A percentile compares a stretch with the other conserved stretches of the same genome.
phyloP scores from a whole-genome alignment of 2,797 vertebrate genomes.

The Danio choprae region DNA sequence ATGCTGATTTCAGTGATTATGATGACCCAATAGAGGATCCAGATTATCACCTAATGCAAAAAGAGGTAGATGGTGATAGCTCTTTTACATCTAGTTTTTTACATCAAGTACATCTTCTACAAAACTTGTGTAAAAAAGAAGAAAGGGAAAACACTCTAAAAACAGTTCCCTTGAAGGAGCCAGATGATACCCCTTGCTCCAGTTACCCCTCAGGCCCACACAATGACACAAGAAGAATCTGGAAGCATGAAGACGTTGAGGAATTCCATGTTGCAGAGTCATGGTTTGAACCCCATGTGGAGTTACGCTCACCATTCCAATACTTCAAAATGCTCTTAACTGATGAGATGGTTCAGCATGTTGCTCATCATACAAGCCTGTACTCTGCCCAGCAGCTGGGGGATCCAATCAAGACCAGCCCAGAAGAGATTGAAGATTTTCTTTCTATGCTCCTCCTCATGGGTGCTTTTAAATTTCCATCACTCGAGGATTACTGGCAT shows the following conservation, averaged over 20 bases:
- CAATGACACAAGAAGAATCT: constrained; percentile 2
- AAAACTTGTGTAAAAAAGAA: constrained; percentile 32
- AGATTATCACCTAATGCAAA: neutral
- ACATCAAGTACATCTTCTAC: no score
- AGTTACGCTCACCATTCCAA: constrained; percentile 50
- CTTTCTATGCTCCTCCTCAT: constrained; percentile 45
- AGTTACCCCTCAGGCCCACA: neutral
- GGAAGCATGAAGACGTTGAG: constrained; percentile 52
- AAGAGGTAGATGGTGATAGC: neutral
- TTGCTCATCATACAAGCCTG: constrained; percentile 47
- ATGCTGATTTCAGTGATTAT: constrained; percentile 29
- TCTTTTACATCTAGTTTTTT: no score
- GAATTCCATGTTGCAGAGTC: constrained; percentile 45
- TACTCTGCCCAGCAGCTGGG: constrained; percentile 52
- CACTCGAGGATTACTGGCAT: constrained; percentile 36
- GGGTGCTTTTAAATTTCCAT: constrained; percentile 51
- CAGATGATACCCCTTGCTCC: neutral
- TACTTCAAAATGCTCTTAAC: constrained; percentile 59
- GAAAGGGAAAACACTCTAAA: no score
- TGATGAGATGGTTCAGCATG: constrained; percentile 56
- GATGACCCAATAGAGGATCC: constrained; percentile 1
- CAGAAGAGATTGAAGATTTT: constrained; percentile 52
- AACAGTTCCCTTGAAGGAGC: no score
- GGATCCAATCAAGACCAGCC: constrained; percentile 52
- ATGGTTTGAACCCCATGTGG: constrained; percentile 37